Evolutionary conservation across 2,113 vertebrate genomes (phyloP).

Genomic region (Anser brachyrhynchus): DNA sequence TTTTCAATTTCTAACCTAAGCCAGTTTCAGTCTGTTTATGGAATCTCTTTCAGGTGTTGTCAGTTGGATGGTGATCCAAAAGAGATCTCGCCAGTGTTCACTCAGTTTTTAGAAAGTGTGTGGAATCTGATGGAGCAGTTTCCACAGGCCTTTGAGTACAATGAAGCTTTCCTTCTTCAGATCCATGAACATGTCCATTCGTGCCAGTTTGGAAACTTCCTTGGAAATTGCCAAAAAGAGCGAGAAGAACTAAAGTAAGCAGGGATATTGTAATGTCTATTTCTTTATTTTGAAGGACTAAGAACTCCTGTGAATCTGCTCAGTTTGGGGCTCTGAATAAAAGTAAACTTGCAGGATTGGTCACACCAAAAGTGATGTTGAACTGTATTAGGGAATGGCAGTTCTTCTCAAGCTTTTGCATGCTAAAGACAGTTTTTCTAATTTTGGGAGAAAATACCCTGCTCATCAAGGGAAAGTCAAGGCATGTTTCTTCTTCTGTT

Average conservation of each 20-base stretch:
- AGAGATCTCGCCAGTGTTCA: slow-evolving; percentile 96
- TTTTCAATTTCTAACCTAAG: not conserved
- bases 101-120: slow-evolving; percentile 95
- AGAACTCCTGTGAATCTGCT: not conserved
- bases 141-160: slow-evolving; percentile 93
- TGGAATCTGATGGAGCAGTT: slow-evolving; percentile 97
- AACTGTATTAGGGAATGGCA: not conserved
- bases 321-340: not conserved
- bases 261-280: not conserved
- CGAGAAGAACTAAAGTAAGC: slow-evolving; percentile 94
- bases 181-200: slow-evolving; percentile 97
- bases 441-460: not conserved
- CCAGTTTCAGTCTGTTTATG: not conserved
- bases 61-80: slow-evolving; percentile 93
- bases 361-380: not conserved
- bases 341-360: not conserved
- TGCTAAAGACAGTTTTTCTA: not conserved
- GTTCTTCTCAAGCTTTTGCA: not conserved
- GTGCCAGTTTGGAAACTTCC: slow-evolving; percentile 98
- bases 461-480: not conserved
- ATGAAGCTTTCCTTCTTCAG: slow-evolving; percentile 96
- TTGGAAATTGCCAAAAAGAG: slow-evolving; percentile 94
- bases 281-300: not conserved
- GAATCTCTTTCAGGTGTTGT: slow-evolving; percentile 85
- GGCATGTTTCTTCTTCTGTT: not conserved